Evolutionary conservation across 1,140 invertebrate species (phyloP).

Genomic region (Drosophila repleta): DNA sequence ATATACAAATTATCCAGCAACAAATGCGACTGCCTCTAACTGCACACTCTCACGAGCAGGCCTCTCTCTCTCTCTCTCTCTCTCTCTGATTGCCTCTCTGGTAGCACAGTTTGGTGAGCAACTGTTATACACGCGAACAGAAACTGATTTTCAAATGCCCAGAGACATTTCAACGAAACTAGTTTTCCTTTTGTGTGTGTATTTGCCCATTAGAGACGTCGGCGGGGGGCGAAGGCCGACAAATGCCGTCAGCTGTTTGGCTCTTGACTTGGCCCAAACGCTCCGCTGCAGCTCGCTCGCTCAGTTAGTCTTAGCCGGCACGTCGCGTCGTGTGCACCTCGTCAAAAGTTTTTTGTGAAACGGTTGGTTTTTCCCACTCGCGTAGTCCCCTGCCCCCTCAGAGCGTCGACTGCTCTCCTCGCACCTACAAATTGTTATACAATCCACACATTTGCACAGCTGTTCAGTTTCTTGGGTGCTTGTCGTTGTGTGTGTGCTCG

Average conservation of each 20-base stretch:
- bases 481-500: conserved; percentile 8
- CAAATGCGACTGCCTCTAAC: conserved; percentile 17
- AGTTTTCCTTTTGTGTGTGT: conserved; percentile 58
- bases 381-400: neutral
- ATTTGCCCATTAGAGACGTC: conserved; percentile 42
- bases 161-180: conserved; percentile 71
- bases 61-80: conserved; percentile 6
- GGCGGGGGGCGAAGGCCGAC: conserved; percentile 3
- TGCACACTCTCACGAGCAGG: neutral
- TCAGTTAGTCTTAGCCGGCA: conserved; percentile 69
- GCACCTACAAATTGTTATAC: conserved; percentile 30
- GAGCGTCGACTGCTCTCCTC: neutral
- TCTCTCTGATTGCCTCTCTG: conserved; percentile 12
- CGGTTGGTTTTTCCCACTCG: conserved; percentile 40
- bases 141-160: conserved; percentile 57
- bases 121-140: conserved; percentile 47
- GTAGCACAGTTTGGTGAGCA: conserved; percentile 54
- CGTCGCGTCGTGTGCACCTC: conserved; percentile 71
- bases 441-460: conserved; percentile 63
- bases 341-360: conserved; percentile 53
- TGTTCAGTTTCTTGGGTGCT: conserved; percentile 33
- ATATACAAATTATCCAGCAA: conserved; percentile 61
- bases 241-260: conserved; percentile 61
- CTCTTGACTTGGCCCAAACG: conserved; percentile 61
- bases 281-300: conserved; percentile 45